phyloP scores from a whole-genome alignment of 2,888 invertebrate species.

The Platerodrilus igneus region DNA sequence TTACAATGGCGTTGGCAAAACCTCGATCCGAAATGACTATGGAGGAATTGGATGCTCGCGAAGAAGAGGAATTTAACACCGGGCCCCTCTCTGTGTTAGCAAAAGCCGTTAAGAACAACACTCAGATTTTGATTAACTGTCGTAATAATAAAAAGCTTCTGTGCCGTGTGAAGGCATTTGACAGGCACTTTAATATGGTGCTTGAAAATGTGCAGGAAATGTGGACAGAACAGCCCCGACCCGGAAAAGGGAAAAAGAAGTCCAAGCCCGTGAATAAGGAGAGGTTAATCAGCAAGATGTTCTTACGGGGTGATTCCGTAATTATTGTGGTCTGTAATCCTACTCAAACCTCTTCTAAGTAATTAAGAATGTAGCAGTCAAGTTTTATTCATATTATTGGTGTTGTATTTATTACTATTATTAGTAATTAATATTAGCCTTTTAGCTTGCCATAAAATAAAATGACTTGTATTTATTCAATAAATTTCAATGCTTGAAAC shows the following conservation, averaged over 20 bases:
- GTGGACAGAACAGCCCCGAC: slow-evolving; percentile 98
- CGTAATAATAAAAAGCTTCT: slow-evolving; percentile 96
- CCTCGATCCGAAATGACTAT: slow-evolving; percentile 80
- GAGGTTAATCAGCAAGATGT: slow-evolving; percentile 98
- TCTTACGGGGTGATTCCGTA: slow-evolving; percentile 97
- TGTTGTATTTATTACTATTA: too few species aligned
- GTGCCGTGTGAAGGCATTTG: slow-evolving; percentile 92
- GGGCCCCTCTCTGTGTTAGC: slow-evolving; percentile 96
- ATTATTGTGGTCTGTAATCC: slow-evolving; percentile 96
- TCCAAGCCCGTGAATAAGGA: slow-evolving; percentile 87
- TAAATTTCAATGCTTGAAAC: too few species aligned
- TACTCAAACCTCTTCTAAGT: too few species aligned
- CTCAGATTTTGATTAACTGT: slow-evolving; percentile 95
- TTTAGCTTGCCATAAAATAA: too few species aligned
- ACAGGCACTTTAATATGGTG: slow-evolving; percentile 98
- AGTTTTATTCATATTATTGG: too few species aligned
- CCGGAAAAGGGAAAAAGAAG: slow-evolving; percentile 96
- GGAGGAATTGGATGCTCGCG: slow-evolving; percentile 90
- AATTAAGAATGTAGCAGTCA: too few species aligned
- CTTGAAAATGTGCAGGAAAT: slow-evolving; percentile 99
- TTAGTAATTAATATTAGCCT: too few species aligned
- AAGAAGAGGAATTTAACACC: slow-evolving; percentile 98
- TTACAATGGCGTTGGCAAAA: slow-evolving; percentile 46
- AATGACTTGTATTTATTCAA: too few species aligned
- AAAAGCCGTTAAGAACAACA: slow-evolving; percentile 97